Base-by-base conservation (phyloP, 2,797 vertebrate species). In the Dromococcyx pavoninus region DNA sequence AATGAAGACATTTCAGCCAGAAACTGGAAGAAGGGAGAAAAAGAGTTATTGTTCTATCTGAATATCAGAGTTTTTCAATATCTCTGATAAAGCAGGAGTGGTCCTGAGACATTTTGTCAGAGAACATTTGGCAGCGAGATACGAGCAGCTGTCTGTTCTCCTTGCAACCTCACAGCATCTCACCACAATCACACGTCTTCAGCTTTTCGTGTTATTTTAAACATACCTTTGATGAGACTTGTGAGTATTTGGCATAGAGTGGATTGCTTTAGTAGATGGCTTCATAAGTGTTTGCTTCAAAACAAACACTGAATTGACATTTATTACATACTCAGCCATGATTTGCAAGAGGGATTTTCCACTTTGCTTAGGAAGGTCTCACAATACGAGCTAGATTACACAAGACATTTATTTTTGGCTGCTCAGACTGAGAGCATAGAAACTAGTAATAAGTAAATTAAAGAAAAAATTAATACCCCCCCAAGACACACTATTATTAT, bases 311-410 rank as follows among this genome's bases (percentile, higher is more conserved):
- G 25, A 18, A 35, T 4, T 90, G 88, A 77, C 75, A 39, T 87
- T 86, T 93, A 75, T 73, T 54, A 44, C 17, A 7, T 30, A 32
- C 86, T 91, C 67, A 79, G 75, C 35, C 71, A 41, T 81, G 72
- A 90, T 77, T 51, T 92, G 32, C 84, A 91, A 87, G 77, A 48
- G 41, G 72, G 72, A 66, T 95, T 95, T 93, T 76, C 62, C 92
- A 87, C 54, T 66, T 89, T 66, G 73, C 64, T 77, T 48, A n/a
- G 43, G 86, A 76, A 61, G 32, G 58, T 28, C 75, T 25, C 78
- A 65, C 44, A 43, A 24, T 8, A 65, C 1, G 4, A 62, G 30
- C 44, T 53, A n/a, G 11, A 11, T 77, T 87, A 58, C 33, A 53
- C 64, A 46, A 70, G 32, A 23, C 5, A 7, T 60, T 62, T 50